Percentiles rank a stretch among this genome's conserved stretches.
These are phyloP conservation scores for Mus pahari DNA, from an alignment of 2,113 vertebrate species.

Conservation along the genomic window DNA sequence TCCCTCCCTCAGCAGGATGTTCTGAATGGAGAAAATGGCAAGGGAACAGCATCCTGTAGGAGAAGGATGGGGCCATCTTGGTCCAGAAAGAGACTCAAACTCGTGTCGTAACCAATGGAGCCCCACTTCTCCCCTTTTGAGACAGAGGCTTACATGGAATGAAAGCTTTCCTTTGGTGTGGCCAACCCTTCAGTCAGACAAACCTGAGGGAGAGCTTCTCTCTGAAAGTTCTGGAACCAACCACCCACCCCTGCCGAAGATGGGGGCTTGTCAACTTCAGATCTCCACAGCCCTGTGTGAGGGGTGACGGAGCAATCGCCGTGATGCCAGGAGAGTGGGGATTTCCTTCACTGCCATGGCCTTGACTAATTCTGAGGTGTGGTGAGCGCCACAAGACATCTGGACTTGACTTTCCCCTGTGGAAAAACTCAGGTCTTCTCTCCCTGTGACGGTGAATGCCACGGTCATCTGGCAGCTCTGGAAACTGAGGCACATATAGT, in stretches of 20 bases:
- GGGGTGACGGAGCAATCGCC: slow-evolving; percentile 77
- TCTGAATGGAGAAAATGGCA: slow-evolving; percentile 76
- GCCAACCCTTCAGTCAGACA: slow-evolving; percentile 68
- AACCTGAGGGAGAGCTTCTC: slow-evolving; percentile 84
- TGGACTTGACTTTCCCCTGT: background rate
- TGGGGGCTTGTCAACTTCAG: slow-evolving; percentile 90
- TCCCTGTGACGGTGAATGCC: background rate
- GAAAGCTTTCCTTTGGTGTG: slow-evolving; percentile 77
- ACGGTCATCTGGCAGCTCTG: background rate
- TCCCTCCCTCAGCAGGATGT: slow-evolving; percentile 58
- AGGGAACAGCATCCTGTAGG: slow-evolving; percentile 64
- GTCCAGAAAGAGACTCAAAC: slow-evolving; percentile 53
- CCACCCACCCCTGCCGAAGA: slow-evolving; percentile 86
- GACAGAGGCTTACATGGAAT: slow-evolving; percentile 70
- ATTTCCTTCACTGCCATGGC: slow-evolving; percentile 86
- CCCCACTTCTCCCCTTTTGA: slow-evolving; percentile 74
- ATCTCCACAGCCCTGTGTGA: slow-evolving; percentile 89
- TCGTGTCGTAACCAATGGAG: slow-evolving; percentile 47
- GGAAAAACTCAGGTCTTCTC: background rate
- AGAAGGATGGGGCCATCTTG: slow-evolving; percentile 37
- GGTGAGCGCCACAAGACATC: background rate
- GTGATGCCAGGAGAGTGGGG: slow-evolving; percentile 84
- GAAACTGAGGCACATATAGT: background rate
- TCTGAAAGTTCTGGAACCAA: slow-evolving; percentile 89
- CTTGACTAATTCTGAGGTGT: slow-evolving; percentile 62